Conservation (phyloP, 2,888 invertebrate genomes). For the Oxycera nigricornis region DNA sequence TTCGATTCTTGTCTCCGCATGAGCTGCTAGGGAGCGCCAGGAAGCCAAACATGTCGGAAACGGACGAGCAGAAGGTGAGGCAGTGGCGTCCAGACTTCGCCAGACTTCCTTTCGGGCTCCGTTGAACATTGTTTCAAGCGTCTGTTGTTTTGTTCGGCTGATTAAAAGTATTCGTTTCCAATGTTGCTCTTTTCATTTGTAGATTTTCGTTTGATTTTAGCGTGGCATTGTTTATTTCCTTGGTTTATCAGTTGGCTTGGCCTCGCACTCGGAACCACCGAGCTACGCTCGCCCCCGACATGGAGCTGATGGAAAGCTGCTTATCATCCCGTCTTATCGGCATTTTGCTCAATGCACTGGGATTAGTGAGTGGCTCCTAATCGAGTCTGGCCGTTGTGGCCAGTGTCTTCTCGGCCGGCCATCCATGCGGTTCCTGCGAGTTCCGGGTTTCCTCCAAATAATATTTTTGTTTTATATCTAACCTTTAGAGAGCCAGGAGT, state of each 20-base stretch:
- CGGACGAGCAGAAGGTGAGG: constrained; percentile 32
- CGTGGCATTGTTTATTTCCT: not conserved
- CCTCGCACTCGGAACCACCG: too few relatives aligned
- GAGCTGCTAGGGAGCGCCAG: constrained; percentile 1
- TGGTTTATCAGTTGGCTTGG: constrained; percentile 6
- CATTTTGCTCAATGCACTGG: not conserved
- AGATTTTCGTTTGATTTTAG: not conserved
- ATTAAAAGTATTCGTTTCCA: constrained; percentile 10
- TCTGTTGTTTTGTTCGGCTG: not conserved
- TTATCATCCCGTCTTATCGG: constrained; percentile 18
- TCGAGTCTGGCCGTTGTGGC: too few relatives aligned
- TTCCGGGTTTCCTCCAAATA: not conserved
- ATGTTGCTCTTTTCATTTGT: constrained; percentile 16
- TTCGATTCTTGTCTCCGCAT: constrained; percentile 1
- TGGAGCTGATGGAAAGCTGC: constrained; percentile 11
- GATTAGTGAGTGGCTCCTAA: not conserved
- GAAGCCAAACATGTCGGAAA: constrained; percentile 23
- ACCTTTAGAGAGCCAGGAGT: not conserved
- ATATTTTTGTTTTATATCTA: not conserved
- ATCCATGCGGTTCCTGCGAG: not conserved
- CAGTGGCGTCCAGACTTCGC: too few relatives aligned
- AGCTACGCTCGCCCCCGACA: not conserved
- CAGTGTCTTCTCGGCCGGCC: not conserved
- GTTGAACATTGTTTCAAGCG: too few relatives aligned
- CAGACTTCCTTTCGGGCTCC: too few relatives aligned